phyloP scores from a whole-genome alignment of 2,797 vertebrate genomes.

The Brachymystax lenok region DNA sequence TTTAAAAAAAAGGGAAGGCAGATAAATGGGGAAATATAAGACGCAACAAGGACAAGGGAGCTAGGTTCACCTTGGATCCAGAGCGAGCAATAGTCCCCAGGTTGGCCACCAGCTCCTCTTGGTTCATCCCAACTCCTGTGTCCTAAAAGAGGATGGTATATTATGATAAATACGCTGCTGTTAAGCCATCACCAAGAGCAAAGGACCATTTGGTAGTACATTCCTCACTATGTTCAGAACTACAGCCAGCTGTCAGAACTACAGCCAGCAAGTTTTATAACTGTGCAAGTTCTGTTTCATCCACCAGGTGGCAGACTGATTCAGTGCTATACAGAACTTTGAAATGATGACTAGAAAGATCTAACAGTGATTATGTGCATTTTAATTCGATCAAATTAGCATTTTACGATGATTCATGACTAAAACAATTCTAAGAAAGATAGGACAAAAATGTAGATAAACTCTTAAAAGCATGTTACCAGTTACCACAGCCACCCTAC shows the following conservation, averaged over 20 bases:
- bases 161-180: neutral
- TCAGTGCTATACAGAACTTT: neutral
- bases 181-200: neutral
- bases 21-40: neutral
- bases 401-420: neutral
- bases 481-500: neutral
- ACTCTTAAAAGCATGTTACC: neutral
- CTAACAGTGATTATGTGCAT: neutral
- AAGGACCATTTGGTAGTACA: neutral
- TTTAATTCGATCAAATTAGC: neutral
- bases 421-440: neutral
- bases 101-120: constrained; percentile 89
- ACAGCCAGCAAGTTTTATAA: neutral
- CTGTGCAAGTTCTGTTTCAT: constrained; percentile 19
- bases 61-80: constrained; percentile 90
- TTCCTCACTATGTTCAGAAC: neutral
- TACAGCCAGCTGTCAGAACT: neutral
- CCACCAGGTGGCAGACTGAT: constrained; percentile 55
- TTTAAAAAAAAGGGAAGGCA: neutral
- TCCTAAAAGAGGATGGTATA: constrained; percentile 76
- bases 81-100: constrained; percentile 94
- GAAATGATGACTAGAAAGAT: neutral
- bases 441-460: neutral
- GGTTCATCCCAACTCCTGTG: constrained; percentile 93
- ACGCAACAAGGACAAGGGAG: neutral